phyloP scores from a whole-genome alignment of 2,888 invertebrate genomes.

The Amiota communis region DNA sequence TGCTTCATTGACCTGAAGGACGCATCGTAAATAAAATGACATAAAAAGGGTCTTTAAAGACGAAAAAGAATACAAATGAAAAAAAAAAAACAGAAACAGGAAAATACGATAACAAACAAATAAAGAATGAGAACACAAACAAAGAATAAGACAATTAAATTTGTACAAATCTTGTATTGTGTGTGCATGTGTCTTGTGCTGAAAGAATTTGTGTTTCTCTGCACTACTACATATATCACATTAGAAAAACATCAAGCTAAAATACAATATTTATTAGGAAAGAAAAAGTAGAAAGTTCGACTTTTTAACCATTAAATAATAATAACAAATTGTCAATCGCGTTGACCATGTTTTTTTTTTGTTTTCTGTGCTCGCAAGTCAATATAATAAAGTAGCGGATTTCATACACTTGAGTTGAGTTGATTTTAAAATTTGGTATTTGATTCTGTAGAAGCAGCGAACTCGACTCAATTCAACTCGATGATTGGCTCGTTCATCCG shows the following conservation, averaged over 20 bases:
- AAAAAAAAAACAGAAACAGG: constrained; percentile 33
- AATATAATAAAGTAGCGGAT: constrained; percentile 60
- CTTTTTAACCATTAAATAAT: constrained; percentile 60
- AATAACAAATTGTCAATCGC: constrained; percentile 49
- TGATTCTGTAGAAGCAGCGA: constrained; percentile 61
- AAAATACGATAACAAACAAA: constrained; percentile 44
- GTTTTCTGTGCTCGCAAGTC: constrained; percentile 37
- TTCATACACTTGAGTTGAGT: constrained; percentile 37
- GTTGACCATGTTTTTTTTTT: background rate
- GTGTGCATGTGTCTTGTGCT: no score
- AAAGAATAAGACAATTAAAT: constrained; percentile 60
- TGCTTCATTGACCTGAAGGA: constrained; percentile 65
- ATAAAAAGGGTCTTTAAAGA: constrained; percentile 46
- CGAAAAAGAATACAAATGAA: constrained; percentile 25
- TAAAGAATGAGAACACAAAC: constrained; percentile 44
- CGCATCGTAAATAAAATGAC: constrained; percentile 60
- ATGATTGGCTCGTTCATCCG: constrained; percentile 60
- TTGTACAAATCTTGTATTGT: constrained; percentile 59
- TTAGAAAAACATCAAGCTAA: no score
- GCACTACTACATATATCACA: no score
- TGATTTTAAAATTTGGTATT: background rate
- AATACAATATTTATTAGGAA: no score
- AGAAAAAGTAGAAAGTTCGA: constrained; percentile 41
- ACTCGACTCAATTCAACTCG: constrained; percentile 42
- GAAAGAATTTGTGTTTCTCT: no score